phyloP scores from a whole-genome alignment of 2,888 invertebrate species.

The Scaptomyza tumidula region DNA sequence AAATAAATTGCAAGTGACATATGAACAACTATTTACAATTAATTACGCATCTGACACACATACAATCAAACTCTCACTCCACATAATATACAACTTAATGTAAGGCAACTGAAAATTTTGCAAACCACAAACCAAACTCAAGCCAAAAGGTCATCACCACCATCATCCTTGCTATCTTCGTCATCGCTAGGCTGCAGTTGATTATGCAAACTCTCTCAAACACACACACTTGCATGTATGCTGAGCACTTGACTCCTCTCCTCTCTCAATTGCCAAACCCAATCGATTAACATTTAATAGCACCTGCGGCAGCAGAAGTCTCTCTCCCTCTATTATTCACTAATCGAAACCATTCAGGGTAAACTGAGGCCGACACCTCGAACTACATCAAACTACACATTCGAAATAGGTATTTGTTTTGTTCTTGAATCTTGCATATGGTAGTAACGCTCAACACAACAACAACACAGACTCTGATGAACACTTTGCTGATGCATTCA shows the following conservation, averaged over 20 bases:
- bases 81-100: neutral
- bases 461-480: neutral
- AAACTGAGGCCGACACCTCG: neutral
- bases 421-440: slow-evolving; percentile 30
- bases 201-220: slow-evolving; percentile 34
- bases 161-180: slow-evolving; percentile 8
- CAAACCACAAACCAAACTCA: slow-evolving; percentile 27
- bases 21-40: slow-evolving; percentile 75
- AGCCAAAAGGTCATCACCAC: slow-evolving; percentile 26
- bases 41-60: slow-evolving; percentile 64
- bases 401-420: slow-evolving; percentile 32
- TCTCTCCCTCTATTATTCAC: slow-evolving; percentile 35
- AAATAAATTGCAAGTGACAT: slow-evolving; percentile 76
- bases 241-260: slow-evolving; percentile 15
- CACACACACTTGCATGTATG: neutral
- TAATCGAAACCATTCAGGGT: slow-evolving; percentile 62
- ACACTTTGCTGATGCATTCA: slow-evolving; percentile 8
- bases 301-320: slow-evolving; percentile 54
- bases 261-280: slow-evolving; percentile 40
- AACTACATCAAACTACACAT: slow-evolving; percentile 7
- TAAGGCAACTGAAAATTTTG: slow-evolving; percentile 17
- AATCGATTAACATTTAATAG: slow-evolving; percentile 77
- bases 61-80: slow-evolving; percentile 10
- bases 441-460: slow-evolving; percentile 16
- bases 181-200: slow-evolving; percentile 25